These are phyloP conservation scores for Murina feae DNA, from an alignment of 2,113 vertebrate genomes.

Conservation along the genomic window DNA sequence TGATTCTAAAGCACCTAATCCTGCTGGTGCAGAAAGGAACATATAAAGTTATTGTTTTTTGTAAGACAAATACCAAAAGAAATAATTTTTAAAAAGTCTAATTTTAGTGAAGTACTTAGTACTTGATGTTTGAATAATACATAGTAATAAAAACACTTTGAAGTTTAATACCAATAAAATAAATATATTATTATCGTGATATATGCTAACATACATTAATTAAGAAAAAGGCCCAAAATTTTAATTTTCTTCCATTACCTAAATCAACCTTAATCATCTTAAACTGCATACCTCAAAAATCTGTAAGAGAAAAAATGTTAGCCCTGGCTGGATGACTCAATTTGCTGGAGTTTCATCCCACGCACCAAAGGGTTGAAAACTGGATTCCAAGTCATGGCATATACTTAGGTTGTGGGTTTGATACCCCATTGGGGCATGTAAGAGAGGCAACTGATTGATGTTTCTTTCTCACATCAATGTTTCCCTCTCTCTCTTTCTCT, in stretches of 20 bases:
- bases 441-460: background rate
- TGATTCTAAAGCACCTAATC: conserved; percentile 53
- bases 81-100: background rate
- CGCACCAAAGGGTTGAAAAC: background rate
- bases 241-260: background rate
- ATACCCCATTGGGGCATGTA: background rate
- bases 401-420: background rate
- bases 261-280: background rate
- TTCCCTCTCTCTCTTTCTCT: background rate
- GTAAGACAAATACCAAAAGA: background rate
- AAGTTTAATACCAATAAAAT: background rate
- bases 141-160: background rate
- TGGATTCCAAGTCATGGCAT: background rate
- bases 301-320: background rate
- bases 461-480: background rate
- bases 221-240: background rate
- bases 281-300: background rate
- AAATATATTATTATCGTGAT: background rate
- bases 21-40: background rate
- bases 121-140: background rate
- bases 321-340: background rate
- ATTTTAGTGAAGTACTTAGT: background rate
- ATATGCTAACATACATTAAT: background rate
- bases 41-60: background rate
- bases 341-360: background rate